These are phyloP conservation scores for Cathartes aura DNA, from an alignment of 2,113 vertebrate genomes.

Conservation along the genomic window DNA sequence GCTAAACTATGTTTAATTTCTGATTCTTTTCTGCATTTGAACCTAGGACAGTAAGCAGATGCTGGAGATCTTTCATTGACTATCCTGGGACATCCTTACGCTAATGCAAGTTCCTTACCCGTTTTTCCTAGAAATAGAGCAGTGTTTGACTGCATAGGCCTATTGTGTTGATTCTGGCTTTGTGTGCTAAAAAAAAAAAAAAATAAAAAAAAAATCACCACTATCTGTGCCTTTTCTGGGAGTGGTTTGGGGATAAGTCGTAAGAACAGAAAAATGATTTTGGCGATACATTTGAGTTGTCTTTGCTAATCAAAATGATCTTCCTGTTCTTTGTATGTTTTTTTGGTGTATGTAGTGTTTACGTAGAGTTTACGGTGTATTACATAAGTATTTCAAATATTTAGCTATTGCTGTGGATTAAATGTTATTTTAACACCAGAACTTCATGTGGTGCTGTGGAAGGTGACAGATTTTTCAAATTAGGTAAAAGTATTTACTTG, in stretches of 20 bases:
- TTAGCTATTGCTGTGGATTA: not conserved
- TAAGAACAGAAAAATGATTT: conserved; percentile 48
- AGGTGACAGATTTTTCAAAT: conserved; percentile 15
- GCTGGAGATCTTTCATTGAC: not conserved
- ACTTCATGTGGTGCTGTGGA: conserved; percentile 35
- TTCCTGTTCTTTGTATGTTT: conserved; percentile 33
- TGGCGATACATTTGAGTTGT: conserved; percentile 26
- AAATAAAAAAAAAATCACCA: not conserved
- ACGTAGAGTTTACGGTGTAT: not conserved
- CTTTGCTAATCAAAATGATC: conserved; percentile 38
- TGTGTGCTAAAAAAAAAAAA: not conserved
- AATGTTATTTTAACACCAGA: conserved; percentile 28
- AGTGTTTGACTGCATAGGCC: not conserved
- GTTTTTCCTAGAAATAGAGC: not conserved
- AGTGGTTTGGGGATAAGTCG: conserved; percentile 47
- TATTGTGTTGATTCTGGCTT: conserved; percentile 26
- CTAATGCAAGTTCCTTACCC: not conserved
- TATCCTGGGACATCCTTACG: not conserved
- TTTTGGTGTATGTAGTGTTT: not conserved
- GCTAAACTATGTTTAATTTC: not conserved
- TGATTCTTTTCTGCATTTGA: not conserved
- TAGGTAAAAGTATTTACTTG: conserved; percentile 13
- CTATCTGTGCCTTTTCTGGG: conserved; percentile 41
- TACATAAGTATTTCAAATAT: not conserved
- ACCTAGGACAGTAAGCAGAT: conserved; percentile 1